These are phyloP conservation scores for Spea multiplicata DNA, from an alignment of 2,113 vertebrate genomes.

Conservation along the genomic window DNA sequence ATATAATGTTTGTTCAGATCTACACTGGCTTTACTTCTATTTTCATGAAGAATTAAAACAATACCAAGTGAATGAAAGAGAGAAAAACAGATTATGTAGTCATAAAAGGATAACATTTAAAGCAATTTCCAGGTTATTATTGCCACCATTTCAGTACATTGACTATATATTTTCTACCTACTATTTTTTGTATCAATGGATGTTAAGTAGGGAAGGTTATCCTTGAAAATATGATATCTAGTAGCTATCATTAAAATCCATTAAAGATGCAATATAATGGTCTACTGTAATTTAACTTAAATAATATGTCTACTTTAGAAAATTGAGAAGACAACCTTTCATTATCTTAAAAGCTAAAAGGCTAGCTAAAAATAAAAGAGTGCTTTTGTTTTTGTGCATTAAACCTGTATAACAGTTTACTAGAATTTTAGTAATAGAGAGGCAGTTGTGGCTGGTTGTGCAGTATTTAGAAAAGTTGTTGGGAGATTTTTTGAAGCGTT, in stretches of 20 bases:
- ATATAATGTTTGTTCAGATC: no score
- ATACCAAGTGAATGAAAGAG: no score
- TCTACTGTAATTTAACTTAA: constrained; percentile 17
- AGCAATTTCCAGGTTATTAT: constrained; percentile 8
- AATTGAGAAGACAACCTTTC: background rate
- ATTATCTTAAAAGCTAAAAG: background rate
- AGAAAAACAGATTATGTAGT: no score
- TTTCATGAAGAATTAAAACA: no score
- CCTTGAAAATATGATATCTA: constrained; percentile 1
- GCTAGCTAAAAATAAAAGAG: background rate
- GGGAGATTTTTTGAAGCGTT: no score
- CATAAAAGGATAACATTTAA: constrained; percentile 2
- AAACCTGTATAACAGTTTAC: no score
- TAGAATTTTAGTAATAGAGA: no score
- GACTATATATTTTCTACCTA: background rate
- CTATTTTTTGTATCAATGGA: background rate
- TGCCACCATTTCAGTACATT: constrained; percentile 1
- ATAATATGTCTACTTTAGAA: background rate
- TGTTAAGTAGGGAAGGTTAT: background rate
- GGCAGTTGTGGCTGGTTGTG: no score
- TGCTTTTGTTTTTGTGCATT: no score
- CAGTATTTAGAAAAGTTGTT: no score
- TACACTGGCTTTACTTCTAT: no score
- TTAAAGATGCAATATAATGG: constrained; percentile 14
- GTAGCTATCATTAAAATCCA: constrained; percentile 32